phyloP scores from a whole-genome alignment of 2,113 vertebrate species.

The Mungos mungo region DNA sequence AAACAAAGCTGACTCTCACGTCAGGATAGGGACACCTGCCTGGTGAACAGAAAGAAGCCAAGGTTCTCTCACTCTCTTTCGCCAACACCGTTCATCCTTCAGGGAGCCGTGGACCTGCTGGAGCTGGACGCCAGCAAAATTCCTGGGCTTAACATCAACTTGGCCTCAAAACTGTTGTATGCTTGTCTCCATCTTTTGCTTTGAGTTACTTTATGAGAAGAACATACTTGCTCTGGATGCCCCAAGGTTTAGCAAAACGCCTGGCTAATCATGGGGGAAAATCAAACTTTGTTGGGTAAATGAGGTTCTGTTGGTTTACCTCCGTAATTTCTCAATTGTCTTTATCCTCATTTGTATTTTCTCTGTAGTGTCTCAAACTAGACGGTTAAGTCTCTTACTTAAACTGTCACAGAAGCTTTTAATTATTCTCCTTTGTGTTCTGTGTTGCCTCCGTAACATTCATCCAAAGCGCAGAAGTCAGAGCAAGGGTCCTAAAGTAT shows the following conservation, averaged over 20 bases:
- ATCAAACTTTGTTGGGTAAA: background rate
- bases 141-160: background rate
- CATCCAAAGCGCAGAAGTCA: background rate
- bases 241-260: background rate
- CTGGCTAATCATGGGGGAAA: accelerated
- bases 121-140: too few relatives aligned
- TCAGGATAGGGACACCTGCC: too few relatives aligned
- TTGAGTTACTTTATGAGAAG: background rate
- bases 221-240: background rate
- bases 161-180: background rate
- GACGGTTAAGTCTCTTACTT: background rate
- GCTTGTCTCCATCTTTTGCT: background rate
- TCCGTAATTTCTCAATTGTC: background rate
- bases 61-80: too few relatives aligned
- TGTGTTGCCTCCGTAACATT: background rate
- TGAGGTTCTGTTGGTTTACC: background rate
- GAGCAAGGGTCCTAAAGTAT: background rate
- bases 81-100: too few relatives aligned
- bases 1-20: too few relatives aligned
- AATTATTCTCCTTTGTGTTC: background rate
- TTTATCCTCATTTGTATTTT: background rate
- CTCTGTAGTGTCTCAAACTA: background rate
- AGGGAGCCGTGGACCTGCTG: too few relatives aligned
- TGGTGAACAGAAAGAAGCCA: too few relatives aligned
- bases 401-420: background rate